Evolutionary conservation across 2,888 invertebrate genomes (phyloP).

Genomic region (Erebia ligea): DNA sequence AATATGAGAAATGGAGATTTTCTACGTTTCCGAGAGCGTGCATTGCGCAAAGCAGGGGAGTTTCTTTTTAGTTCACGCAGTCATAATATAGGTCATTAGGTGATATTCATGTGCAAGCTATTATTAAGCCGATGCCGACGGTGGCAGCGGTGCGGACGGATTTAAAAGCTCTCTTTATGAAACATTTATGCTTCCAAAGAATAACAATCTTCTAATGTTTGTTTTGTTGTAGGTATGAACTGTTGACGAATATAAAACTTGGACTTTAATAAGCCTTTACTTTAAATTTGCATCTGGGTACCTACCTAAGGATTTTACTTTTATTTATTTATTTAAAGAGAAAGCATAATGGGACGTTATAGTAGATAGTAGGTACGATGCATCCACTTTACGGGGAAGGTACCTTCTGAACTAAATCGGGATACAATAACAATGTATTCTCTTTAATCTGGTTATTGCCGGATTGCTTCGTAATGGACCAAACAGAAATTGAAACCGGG

Average conservation of each 20-base stretch:
- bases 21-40: constrained; percentile 51
- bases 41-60: constrained; percentile 56
- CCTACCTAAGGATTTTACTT: neutral
- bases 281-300: neutral
- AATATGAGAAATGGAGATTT: neutral
- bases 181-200: constrained; percentile 10
- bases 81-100: constrained; percentile 64
- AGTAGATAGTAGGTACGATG: too few relatives aligned
- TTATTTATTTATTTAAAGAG: too few relatives aligned
- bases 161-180: constrained; percentile 32
- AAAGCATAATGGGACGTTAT: too few relatives aligned
- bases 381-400: too few relatives aligned
- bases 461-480: too few relatives aligned
- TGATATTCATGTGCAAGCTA: constrained; percentile 47
- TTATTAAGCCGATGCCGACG: constrained; percentile 39
- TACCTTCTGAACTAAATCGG: too few relatives aligned
- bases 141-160: constrained; percentile 38
- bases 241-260: constrained; percentile 12
- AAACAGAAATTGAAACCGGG: too few relatives aligned
- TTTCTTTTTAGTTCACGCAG: constrained; percentile 61
- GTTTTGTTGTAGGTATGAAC: constrained; percentile 14
- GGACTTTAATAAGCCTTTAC: neutral
- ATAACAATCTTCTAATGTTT: constrained; percentile 10
- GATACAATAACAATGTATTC: too few relatives aligned
- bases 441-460: too few relatives aligned